Evolutionary conservation across 2,888 invertebrate genomes (phyloP).

Genomic region (Coelopa pilipes): DNA sequence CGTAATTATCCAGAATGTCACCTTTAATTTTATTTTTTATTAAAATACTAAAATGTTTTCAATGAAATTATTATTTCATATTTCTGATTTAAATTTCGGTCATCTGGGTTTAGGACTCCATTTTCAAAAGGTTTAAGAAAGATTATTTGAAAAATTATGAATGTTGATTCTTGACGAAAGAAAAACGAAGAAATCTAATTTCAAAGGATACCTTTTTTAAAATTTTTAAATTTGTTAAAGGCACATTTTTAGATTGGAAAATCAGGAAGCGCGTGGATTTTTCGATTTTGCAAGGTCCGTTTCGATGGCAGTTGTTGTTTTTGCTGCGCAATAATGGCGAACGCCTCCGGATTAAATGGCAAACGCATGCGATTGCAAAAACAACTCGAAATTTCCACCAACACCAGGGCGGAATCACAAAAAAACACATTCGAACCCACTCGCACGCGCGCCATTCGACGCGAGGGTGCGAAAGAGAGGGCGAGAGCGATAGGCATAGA

Average conservation of each 20-base stretch:
- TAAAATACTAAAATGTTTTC: too few species aligned
- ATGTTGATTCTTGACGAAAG: background rate
- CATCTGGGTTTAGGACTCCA: too few species aligned
- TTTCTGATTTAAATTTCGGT: too few species aligned
- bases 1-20: too few species aligned
- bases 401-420: background rate
- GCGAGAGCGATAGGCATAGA: background rate
- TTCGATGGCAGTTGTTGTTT: too few species aligned
- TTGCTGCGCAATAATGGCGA: conserved; percentile 37
- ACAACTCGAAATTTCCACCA: conserved; percentile 23
- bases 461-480: conserved; percentile 11
- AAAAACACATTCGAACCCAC: conserved; percentile 2
- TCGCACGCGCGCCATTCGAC: background rate
- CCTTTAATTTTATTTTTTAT: too few species aligned
- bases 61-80: too few species aligned
- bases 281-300: background rate
- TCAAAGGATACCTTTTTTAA: background rate
- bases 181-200: too few species aligned
- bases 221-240: background rate
- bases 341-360: conserved; percentile 25
- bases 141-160: too few species aligned
- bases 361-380: conserved; percentile 28
- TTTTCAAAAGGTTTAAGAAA: too few species aligned
- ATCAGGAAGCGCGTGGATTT: background rate
- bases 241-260: background rate